Base-by-base conservation (phyloP, 2,888 invertebrate genomes). In the Corbicula japonica region DNA sequence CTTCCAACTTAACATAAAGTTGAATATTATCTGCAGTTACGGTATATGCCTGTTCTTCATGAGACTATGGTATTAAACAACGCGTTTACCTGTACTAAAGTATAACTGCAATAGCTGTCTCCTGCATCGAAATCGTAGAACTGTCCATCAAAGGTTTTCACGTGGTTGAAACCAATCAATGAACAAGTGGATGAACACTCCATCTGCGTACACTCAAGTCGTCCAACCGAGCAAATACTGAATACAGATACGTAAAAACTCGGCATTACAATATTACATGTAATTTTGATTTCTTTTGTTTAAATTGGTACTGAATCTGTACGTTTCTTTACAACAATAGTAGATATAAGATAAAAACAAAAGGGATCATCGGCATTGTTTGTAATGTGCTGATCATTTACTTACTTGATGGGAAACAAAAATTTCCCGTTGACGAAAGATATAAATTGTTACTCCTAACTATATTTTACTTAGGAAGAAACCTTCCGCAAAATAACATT, bases 81-180 rank as follows among this genome's bases (percentile, higher is more conserved):
- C 56, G n/a, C n/a, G 6, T 50, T 28, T 66, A 79, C 75, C 81
- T 81, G 35, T 38, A 82, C 68, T 23, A 83, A 35, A 8, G 65
- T 56, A 30, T 73, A 75, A 0, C 28, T 12, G 44, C 84, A 85
- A 8, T 2, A n/a, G 0, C 35, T 30, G 58, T 35, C 50, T 4
- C 44, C 60, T 2, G 62, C 21, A 12, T 71, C 58, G 62, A 85
- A 88, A 54, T 79, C 80, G 68, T 78, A 87, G 52, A 70, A 52
- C 2, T 68, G 46, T 0, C 91, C 89, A 66, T 91, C 91, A 75
- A 91, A 91, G 0, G 90, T 90, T 15, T 35, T 65, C 46, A 89
- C 58, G 61, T 90, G 88, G 46, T 84, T 81, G 26, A 61, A 75
- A 15, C 89, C 89, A 32, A 87, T 46, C 15, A 90, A 54, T 10